Evolutionary conservation across 2,113 vertebrate genomes (phyloP).

Genomic region (Notarius lentiginosus): DNA sequence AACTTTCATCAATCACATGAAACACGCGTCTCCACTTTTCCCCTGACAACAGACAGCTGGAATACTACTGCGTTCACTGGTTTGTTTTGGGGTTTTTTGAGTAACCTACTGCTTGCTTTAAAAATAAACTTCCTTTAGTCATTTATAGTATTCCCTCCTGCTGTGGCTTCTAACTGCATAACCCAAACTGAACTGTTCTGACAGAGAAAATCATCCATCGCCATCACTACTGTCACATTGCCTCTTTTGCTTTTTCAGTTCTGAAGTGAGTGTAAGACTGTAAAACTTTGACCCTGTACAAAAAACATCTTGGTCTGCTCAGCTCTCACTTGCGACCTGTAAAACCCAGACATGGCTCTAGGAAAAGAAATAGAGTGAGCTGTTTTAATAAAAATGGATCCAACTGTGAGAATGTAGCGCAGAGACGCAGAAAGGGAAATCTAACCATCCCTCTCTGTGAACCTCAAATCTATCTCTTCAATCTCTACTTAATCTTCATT

Average conservation of each 20-base stretch:
- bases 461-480: constrained; percentile 56
- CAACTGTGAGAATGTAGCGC: constrained; percentile 50
- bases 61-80: constrained; percentile 11
- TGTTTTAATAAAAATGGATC: constrained; percentile 57
- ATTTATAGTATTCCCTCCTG: constrained; percentile 22
- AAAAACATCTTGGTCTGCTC: constrained; percentile 46
- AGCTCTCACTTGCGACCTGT: constrained; percentile 6
- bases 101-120: constrained; percentile 17
- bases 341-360: constrained; percentile 10
- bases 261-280: constrained; percentile 5
- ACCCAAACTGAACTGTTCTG: constrained; percentile 38
- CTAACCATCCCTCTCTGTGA: constrained; percentile 53
- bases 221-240: constrained; percentile 29
- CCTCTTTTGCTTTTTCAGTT: constrained; percentile 1
- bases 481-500: constrained; percentile 70
- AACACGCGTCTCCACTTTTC: constrained; percentile 21
- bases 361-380: constrained; percentile 12
- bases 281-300: background rate
- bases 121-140: constrained; percentile 37
- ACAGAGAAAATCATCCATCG: constrained; percentile 31
- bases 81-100: background rate
- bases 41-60: constrained; percentile 23
- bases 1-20: constrained; percentile 30
- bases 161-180: constrained; percentile 14
- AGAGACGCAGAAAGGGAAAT: constrained; percentile 49